Evolutionary conservation across 2,797 vertebrate genomes (phyloP).

Genomic region (Characodon lateralis): DNA sequence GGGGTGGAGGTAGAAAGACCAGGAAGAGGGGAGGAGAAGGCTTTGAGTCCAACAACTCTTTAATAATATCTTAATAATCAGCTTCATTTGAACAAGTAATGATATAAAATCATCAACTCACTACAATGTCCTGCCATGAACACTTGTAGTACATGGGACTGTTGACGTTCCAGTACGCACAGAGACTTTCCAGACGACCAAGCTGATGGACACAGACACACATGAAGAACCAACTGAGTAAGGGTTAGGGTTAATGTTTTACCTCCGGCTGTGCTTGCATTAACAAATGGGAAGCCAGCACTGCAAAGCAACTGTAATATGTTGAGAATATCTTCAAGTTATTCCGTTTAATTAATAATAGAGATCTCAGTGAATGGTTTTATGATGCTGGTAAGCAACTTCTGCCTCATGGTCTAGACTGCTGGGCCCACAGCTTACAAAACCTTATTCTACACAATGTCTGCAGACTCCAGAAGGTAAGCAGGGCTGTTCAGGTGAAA

Average conservation of each 20-base stretch:
- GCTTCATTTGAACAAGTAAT: neutral
- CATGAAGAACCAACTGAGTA: neutral
- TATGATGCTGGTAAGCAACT: no score
- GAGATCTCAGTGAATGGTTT: no score
- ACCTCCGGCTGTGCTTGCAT: neutral
- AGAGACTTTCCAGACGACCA: conserved; percentile 89
- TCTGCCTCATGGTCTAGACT: no score
- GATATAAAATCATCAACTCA: conserved; percentile 61
- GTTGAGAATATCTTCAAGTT: no score
- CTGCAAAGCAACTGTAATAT: no score
- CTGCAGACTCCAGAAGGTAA: neutral
- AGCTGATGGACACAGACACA: conserved; percentile 51
- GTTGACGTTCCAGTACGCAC: conserved; percentile 92
- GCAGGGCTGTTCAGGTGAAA: neutral
- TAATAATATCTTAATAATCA: neutral
- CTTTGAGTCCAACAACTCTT: neutral
- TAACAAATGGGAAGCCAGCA: neutral
- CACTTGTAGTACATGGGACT: conserved; percentile 84
- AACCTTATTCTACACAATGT: no score
- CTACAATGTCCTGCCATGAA: conserved; percentile 88
- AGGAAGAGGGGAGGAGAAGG: neutral
- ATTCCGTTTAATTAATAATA: no score
- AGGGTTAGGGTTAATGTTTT: no score
- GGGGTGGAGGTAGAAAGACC: neutral
- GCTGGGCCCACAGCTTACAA: neutral